phyloP scores from a whole-genome alignment of 1,140 invertebrate genomes.

The Euura lappo region DNA sequence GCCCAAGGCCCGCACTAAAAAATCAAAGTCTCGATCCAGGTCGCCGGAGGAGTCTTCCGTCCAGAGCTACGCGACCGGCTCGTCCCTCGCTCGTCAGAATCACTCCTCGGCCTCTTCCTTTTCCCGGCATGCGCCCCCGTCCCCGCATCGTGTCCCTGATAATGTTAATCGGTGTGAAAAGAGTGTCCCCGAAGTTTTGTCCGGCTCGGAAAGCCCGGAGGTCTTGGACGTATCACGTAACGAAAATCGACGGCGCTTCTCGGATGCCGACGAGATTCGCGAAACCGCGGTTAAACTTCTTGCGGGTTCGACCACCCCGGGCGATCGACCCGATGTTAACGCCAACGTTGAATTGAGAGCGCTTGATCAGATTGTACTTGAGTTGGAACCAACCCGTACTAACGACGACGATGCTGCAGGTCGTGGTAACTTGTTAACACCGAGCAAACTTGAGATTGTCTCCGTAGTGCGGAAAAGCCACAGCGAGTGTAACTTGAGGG shows the following conservation, averaged over 20 bases:
- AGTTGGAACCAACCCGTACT: background rate
- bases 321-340: background rate
- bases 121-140: background rate
- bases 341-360: background rate
- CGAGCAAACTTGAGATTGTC: constrained; percentile 13
- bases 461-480: constrained; percentile 31
- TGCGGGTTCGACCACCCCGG: background rate
- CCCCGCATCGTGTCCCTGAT: background rate
- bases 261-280: background rate
- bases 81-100: background rate
- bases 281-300: background rate
- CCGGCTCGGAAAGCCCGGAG: too few relatives aligned
- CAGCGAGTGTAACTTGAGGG: constrained; percentile 35
- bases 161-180: too few relatives aligned
- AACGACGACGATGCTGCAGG: background rate
- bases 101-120: background rate
- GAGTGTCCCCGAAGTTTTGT: too few relatives aligned
- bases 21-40: constrained; percentile 28
- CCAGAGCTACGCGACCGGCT: background rate
- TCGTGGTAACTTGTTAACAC: constrained; percentile 13
- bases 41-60: constrained; percentile 21
- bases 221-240: too few relatives aligned
- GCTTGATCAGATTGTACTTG: background rate
- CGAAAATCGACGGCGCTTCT: too few relatives aligned
- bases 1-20: constrained; percentile 12